Evolutionary conservation across 2,113 vertebrate genomes (phyloP).

Genomic region (Brienomyrus brachyistius): DNA sequence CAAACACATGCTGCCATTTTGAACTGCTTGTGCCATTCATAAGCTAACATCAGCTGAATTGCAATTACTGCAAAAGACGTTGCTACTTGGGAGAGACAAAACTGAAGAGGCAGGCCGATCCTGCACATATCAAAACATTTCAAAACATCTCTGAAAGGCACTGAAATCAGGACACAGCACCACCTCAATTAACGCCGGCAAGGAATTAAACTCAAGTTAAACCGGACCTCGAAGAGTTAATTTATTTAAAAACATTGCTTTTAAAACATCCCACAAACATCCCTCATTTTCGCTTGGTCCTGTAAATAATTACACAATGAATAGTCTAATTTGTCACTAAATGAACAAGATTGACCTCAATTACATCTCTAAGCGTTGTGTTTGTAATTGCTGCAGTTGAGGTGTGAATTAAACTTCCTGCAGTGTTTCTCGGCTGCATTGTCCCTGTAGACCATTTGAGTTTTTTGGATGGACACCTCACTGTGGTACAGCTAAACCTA

Average conservation of each 20-base stretch:
- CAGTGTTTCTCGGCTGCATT: neutral
- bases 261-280: neutral
- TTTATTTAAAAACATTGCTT: slow-evolving; percentile 3
- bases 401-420: slow-evolving; percentile 1
- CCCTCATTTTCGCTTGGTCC: slow-evolving; percentile 1
- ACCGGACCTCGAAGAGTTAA: neutral
- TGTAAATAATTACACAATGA: slow-evolving; percentile 19
- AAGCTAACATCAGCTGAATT: neutral
- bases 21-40: neutral
- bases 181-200: neutral
- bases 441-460: neutral
- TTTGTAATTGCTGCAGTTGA: slow-evolving; percentile 10
- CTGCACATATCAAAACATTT: neutral
- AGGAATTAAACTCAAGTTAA: neutral
- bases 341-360: slow-evolving; percentile 24
- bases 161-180: neutral
- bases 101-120: neutral
- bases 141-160: neutral
- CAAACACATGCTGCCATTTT: neutral
- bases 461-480: neutral
- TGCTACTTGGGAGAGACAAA: neutral
- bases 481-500: neutral
- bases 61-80: neutral
- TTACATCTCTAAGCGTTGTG: slow-evolving; percentile 7
- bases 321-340: slow-evolving; percentile 22